phyloP scores from a whole-genome alignment of 2,113 vertebrate genomes.

The Coptodon bakossiorum region DNA sequence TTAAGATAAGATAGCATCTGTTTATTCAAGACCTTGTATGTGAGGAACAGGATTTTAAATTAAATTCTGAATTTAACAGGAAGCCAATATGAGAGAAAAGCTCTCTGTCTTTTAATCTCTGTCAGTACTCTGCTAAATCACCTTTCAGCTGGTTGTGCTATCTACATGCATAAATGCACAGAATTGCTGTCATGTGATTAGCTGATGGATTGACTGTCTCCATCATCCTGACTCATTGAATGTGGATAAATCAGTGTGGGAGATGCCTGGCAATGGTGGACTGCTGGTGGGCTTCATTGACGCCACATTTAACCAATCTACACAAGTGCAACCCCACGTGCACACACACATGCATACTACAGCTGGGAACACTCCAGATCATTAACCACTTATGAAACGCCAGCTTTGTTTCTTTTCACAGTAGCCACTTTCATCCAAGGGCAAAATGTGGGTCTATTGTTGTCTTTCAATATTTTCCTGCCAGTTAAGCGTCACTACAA shows the following conservation, averaged over 20 bases:
- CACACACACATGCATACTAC: not conserved
- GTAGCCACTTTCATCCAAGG: constrained; percentile 55
- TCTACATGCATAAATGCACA: not conserved
- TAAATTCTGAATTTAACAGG: not conserved
- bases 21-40: not conserved
- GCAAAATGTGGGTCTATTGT: constrained; percentile 58
- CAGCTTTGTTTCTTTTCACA: constrained; percentile 52
- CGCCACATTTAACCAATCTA: constrained; percentile 15
- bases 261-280: not conserved
- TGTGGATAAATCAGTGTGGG: not conserved
- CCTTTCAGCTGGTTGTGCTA: not conserved
- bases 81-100: not conserved
- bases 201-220: not conserved
- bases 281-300: constrained; percentile 51
- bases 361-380: constrained; percentile 64
- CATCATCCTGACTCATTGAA: constrained; percentile 19
- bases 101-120: not conserved
- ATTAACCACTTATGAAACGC: constrained; percentile 43
- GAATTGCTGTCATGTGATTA: not conserved
- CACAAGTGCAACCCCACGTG: not conserved
- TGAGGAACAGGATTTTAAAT: not conserved
- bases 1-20: not conserved
- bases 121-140: not conserved
- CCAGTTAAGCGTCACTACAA: constrained; percentile 12
- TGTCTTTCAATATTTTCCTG: constrained; percentile 45